These are phyloP conservation scores for Rhynchomys soricoides DNA, from an alignment of 2,113 vertebrate species.

Conservation along the genomic window DNA sequence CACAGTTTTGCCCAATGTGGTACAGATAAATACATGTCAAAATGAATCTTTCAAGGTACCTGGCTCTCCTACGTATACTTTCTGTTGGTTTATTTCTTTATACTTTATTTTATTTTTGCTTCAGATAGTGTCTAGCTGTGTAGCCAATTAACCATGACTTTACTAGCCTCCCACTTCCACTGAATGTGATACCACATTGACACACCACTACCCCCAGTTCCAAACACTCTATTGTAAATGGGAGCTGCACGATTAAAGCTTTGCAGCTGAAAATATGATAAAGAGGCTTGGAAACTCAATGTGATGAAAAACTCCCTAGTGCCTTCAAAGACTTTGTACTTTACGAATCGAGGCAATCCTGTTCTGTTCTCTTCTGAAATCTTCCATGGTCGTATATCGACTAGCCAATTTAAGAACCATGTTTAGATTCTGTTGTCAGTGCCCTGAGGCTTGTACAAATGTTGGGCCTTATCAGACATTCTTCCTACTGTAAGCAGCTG, in stretches of 20 bases:
- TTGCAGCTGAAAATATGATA: slow-evolving; percentile 25
- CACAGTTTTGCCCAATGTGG: not conserved
- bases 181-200: rapidly evolving
- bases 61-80: not conserved
- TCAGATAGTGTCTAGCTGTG: not conserved
- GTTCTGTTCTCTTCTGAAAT: not conserved
- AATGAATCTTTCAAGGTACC: not conserved
- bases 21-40: not conserved
- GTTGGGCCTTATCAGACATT: not conserved
- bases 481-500: not conserved
- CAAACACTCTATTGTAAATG: slow-evolving; percentile 16
- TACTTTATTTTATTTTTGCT: not conserved
- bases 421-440: slow-evolving; percentile 47
- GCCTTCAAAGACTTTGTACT: not conserved
- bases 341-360: not conserved
- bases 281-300: slow-evolving; percentile 37
- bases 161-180: not conserved
- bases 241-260: not conserved
- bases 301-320: not conserved
- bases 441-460: not conserved
- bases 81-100: not conserved
- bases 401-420: slow-evolving; percentile 22
- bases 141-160: not conserved
- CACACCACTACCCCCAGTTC: not conserved
- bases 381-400: not conserved